A percentile compares a stretch with the other conserved stretches of the same genome.
Conservation (phyloP, 1,140 invertebrate species). For the Drosophila albomicans region DNA sequence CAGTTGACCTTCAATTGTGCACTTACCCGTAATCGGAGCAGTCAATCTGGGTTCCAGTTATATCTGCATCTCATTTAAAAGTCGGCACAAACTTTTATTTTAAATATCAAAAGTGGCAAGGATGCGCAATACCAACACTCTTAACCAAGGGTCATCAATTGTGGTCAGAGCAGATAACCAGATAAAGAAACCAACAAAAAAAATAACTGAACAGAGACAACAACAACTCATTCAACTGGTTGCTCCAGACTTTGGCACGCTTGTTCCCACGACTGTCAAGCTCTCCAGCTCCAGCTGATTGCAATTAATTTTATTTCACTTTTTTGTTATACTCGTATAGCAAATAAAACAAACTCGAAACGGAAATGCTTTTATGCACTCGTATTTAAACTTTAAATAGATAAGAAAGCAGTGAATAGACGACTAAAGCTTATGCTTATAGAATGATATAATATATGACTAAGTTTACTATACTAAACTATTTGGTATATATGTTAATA, state of each 20-base stretch:
- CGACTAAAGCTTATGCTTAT: not conserved
- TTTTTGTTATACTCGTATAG: not conserved
- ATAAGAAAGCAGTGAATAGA: not conserved
- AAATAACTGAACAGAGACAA: not conserved
- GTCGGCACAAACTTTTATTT: slow-evolving; percentile 29
- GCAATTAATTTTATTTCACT: slow-evolving; percentile 45
- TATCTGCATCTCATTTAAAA: slow-evolving; percentile 52
- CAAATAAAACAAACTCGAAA: slow-evolving; percentile 54
- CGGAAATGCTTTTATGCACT: slow-evolving; percentile 46
- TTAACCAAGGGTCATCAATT: slow-evolving; percentile 44
- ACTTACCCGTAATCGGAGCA: slow-evolving; percentile 26
- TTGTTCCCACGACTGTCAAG: slow-evolving; percentile 69
- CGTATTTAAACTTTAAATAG: slow-evolving; percentile 10
- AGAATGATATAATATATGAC: too few relatives aligned
- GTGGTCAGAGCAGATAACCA: slow-evolving; percentile 39
- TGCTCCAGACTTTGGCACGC: slow-evolving; percentile 37
- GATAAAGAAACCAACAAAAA: not conserved
- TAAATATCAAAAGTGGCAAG: slow-evolving; percentile 66
- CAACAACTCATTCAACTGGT: slow-evolving; percentile 23
- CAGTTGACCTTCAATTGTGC: slow-evolving; percentile 38
- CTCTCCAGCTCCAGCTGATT: not conserved
- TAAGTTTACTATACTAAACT: not conserved
- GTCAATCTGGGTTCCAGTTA: slow-evolving; percentile 42
- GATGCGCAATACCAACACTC: slow-evolving; percentile 43
- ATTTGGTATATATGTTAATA: too few relatives aligned